Base-by-base conservation (phyloP, 2,888 invertebrate species). In the Mesodorylaimus sp. region DNA sequence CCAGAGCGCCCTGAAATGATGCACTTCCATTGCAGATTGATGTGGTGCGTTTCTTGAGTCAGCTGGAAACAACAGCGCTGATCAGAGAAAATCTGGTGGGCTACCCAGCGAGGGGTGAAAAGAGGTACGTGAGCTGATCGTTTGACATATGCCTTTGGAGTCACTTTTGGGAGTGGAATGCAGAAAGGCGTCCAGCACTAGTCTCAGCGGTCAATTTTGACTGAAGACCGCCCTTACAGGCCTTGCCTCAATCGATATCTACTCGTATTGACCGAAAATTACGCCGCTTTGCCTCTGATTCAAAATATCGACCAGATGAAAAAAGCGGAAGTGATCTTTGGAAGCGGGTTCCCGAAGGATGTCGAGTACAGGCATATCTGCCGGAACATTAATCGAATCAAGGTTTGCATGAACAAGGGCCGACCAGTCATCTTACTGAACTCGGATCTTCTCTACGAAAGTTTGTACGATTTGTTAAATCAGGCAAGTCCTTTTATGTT, bases 221-320 rank as follows among this genome's bases (percentile, higher is more conserved):
- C n/a, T n/a, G n/a, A n/a, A n/a, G n/a, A n/a, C n/a, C n/a, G n/a
- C n/a, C n/a, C n/a, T 7, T 45, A 16, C 45, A 45, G 32, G 21
- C 59, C 59, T 44, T 21, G 37, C 3, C 64, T 64, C 46, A 64
- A 60, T 50, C 54, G 66, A 21, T 66, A 66, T 53, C 56, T 66
- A 45, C 54, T 66, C 45, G 56, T 66, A 24, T 55, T 66, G 51
- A 66, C 63, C 19, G 65, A 66, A 56, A 66, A 64, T 53, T 64
- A 64, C 46, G 62, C 64, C 39, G 63, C 64, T 2, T 52, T 66
- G 29, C 54, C 55, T 21, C 57, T 66, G 19, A 58, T 66, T 29
- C 61, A 63, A 47, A 60, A 65, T 48, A 19, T 41, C 21, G 21
- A 19, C 7, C 55, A 63, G 47, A 58, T 65, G 23, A 16, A 7